These are phyloP conservation scores for Tragelaphus buxtoni DNA, from an alignment of 2,113 vertebrate genomes.

Conservation along the genomic window DNA sequence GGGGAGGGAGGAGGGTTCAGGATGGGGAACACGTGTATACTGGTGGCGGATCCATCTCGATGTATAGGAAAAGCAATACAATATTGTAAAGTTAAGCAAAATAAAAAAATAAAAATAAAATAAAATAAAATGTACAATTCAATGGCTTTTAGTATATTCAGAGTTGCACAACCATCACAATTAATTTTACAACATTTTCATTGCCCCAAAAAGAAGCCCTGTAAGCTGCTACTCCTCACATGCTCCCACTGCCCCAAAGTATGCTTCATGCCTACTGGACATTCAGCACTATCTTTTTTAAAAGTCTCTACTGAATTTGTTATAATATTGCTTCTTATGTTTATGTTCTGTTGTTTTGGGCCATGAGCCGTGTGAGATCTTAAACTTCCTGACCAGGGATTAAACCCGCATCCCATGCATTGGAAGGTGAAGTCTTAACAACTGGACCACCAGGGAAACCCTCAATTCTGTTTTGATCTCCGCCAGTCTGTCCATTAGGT, in stretches of 20 bases:
- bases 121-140: background rate
- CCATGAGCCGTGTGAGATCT: background rate
- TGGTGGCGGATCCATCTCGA: no score
- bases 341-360: background rate
- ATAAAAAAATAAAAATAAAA: no score
- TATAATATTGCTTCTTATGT: background rate
- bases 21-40: no score
- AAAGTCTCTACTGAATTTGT: background rate
- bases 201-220: background rate
- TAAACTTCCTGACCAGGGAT: background rate
- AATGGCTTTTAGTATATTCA: background rate
- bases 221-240: background rate
- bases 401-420: background rate
- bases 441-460: background rate
- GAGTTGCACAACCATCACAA: background rate
- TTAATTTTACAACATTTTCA: constrained; percentile 10
- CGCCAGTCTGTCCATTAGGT: background rate
- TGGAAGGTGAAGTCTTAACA: background rate
- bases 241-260: background rate
- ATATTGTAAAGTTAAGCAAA: no score
- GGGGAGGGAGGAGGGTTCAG: no score
- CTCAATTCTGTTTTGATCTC: background rate
- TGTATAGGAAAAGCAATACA: no score
- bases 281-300: background rate
- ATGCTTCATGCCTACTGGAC: background rate